These are phyloP conservation scores for Mastomys natalensis DNA, from an alignment of 2,113 vertebrate genomes.

Conservation along the genomic window DNA sequence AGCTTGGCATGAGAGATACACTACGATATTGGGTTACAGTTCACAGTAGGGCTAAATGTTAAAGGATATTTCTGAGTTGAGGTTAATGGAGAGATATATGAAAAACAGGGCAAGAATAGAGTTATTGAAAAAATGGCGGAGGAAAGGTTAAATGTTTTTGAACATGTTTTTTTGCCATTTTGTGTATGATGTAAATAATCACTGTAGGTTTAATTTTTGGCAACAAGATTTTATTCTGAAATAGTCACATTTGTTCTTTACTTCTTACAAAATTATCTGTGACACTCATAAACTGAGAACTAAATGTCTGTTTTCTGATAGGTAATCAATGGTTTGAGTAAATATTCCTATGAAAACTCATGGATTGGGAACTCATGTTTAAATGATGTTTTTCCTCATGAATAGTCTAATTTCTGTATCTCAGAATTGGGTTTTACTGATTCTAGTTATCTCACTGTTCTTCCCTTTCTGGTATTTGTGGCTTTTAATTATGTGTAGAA, in stretches of 20 bases:
- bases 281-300: not conserved
- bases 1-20: not conserved
- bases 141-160: not conserved
- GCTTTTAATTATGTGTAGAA: not conserved
- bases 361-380: fast-evolving
- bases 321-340: not conserved
- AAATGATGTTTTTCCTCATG: not conserved
- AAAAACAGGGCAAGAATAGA: not conserved
- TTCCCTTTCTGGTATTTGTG: not conserved
- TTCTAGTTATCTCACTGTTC: not conserved
- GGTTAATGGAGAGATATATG: not conserved
- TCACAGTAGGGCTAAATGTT: not conserved
- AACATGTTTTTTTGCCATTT: not conserved
- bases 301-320: not conserved
- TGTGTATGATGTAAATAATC: not conserved
- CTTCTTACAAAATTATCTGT: not conserved
- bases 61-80: not conserved
- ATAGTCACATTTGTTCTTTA: not conserved
- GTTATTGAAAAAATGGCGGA: not conserved
- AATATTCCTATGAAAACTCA: not conserved
- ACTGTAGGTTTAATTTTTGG: not conserved
- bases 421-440: not conserved
- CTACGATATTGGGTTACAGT: not conserved
- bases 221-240: not conserved
- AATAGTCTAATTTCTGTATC: not conserved